phyloP scores from a whole-genome alignment of 1,140 invertebrate genomes.

The Mya arenaria region DNA sequence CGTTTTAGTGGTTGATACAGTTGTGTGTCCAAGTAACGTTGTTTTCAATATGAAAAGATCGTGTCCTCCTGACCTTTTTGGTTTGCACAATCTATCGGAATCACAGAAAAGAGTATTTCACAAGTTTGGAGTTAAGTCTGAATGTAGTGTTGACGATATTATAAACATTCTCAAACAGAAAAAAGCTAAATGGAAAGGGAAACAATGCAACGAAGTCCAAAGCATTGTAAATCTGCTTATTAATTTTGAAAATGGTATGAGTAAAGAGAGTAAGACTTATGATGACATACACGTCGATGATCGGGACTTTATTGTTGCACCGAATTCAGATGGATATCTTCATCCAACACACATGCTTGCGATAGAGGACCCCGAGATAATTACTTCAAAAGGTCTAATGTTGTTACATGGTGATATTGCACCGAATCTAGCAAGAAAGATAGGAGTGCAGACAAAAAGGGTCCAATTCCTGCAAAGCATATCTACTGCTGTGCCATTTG shows the following conservation, averaged over 20 bases:
- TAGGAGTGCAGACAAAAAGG: constrained; percentile 67
- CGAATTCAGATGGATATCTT: constrained; percentile 49
- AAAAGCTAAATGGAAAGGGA: neutral
- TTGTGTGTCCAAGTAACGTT: constrained; percentile 11
- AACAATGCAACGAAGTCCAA: neutral
- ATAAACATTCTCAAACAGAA: constrained; percentile 2
- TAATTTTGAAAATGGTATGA: neutral
- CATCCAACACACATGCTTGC: constrained; percentile 41
- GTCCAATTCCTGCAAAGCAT: constrained; percentile 30
- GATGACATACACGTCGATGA: neutral
- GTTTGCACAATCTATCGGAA: constrained; percentile 6
- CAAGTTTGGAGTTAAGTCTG: constrained; percentile 52
- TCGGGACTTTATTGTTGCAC: constrained; percentile 40
- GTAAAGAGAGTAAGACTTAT: neutral
- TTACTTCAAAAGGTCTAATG: constrained; percentile 33
- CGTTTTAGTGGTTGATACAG: constrained; percentile 40
- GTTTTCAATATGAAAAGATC: constrained; percentile 32
- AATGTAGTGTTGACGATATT: constrained; percentile 35
- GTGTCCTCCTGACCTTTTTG: constrained; percentile 62
- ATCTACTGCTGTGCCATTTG: constrained; percentile 64
- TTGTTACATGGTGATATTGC: constrained; percentile 61
- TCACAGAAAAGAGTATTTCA: constrained; percentile 36
- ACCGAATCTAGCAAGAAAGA: neutral
- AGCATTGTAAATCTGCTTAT: neutral
- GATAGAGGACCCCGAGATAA: constrained; percentile 56